A percentile compares a stretch with the other conserved stretches of the same genome.
Conservation (phyloP, 2,797 vertebrate species). For the Clarias fuscus region DNA sequence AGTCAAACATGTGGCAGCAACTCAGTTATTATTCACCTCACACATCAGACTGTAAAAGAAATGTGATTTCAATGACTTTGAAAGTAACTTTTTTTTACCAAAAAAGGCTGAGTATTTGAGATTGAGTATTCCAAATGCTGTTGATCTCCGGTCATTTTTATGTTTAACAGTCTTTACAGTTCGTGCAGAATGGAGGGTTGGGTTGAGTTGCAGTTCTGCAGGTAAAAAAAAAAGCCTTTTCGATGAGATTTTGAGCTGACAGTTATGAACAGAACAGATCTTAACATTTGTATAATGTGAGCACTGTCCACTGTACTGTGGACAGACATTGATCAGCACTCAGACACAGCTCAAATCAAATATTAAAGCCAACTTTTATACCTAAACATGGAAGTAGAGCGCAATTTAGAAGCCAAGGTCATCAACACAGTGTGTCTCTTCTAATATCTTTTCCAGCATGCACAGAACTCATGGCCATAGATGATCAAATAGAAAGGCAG, state of each 20-base stretch:
- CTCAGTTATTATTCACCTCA: background rate
- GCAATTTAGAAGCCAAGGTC: too few species aligned
- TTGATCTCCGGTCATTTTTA: background rate
- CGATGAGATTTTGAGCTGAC: background rate
- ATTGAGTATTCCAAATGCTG: background rate
- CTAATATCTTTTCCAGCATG: too few species aligned
- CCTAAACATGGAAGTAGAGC: too few species aligned
- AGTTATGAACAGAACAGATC: background rate
- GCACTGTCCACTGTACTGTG: too few species aligned
- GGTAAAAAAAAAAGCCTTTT: background rate
- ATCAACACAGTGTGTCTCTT: too few species aligned
- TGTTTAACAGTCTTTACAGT: background rate
- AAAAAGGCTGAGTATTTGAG: too few species aligned
- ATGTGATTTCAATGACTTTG: background rate
- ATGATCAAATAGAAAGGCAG: too few species aligned
- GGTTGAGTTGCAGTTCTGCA: background rate
- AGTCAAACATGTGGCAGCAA: background rate
- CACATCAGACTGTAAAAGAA: background rate
- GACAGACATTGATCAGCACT: too few species aligned
- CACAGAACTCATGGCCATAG: too few species aligned
- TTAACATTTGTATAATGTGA: background rate
- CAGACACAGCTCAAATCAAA: too few species aligned
- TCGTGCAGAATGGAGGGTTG: background rate
- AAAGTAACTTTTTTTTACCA: background rate
- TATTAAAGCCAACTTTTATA: too few species aligned